Conservation (phyloP, 1,140 invertebrate genomes). For the Platorchestia sp. region DNA sequence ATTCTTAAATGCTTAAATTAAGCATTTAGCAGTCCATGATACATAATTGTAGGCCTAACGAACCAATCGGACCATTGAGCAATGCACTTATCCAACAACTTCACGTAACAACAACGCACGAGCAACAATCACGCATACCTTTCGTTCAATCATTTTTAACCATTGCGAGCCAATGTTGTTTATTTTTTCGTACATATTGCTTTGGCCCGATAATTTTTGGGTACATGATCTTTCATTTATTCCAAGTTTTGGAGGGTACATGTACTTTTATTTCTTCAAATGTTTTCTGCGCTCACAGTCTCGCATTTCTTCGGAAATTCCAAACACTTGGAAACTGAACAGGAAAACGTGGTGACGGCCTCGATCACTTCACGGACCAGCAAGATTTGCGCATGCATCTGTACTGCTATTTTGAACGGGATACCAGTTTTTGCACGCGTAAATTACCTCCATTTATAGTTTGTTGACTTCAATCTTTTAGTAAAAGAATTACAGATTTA, state of each 20-base stretch:
- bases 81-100: too few species aligned
- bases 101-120: too few species aligned
- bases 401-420: background rate
- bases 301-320: background rate
- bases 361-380: background rate
- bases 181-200: too few species aligned
- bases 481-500: background rate
- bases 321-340: background rate
- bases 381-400: background rate
- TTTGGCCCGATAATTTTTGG: too few species aligned
- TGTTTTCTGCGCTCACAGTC: background rate
- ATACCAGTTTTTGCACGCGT: background rate
- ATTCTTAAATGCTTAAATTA: too few species aligned
- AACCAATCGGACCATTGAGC: too few species aligned
- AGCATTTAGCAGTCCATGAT: too few species aligned
- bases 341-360: background rate
- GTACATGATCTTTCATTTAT: too few species aligned
- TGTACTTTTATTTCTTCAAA: background rate
- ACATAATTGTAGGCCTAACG: too few species aligned
- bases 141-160: too few species aligned
- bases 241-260: too few species aligned
- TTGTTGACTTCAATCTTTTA: background rate
- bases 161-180: background rate
- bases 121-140: too few species aligned
- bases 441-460: background rate